Percentiles rank a stretch among this genome's conserved stretches.
Evolutionary conservation across 2,888 invertebrate genomes (phyloP).

Genomic region (Byasa hedistus): DNA sequence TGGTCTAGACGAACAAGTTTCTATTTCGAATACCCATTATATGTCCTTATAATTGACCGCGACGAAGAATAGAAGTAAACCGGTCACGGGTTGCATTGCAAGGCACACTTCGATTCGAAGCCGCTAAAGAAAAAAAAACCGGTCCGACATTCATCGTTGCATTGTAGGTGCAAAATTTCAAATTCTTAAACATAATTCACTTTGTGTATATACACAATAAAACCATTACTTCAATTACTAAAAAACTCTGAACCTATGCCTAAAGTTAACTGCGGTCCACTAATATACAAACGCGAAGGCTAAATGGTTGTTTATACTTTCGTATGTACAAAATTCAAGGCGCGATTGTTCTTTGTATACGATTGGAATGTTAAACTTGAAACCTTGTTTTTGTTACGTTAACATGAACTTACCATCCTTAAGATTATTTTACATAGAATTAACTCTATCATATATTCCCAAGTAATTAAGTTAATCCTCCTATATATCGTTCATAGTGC

Average conservation of each 20-base stretch:
- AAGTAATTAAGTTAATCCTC: too few species aligned
- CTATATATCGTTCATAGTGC: too few species aligned
- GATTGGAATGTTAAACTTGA: neutral
- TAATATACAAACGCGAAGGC: neutral
- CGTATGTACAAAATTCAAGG: neutral
- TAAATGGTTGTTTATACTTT: neutral
- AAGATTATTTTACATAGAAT: too few species aligned
- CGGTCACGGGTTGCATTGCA: constrained; percentile 18
- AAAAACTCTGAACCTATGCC: too few species aligned
- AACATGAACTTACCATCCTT: neutral
- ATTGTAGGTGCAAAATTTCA: too few species aligned
- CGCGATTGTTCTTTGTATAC: neutral
- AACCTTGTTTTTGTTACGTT: neutral
- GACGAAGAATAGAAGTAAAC: constrained; percentile 15
- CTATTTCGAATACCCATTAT: neutral
- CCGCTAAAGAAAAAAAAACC: neutral
- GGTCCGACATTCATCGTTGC: neutral
- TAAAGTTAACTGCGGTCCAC: neutral
- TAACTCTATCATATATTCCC: too few species aligned
- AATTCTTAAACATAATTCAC: too few species aligned
- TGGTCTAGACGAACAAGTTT: constrained; percentile 8
- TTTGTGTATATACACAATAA: too few species aligned
- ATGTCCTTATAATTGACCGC: constrained; percentile 2
- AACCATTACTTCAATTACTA: too few species aligned
- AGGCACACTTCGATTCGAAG: constrained; percentile 11